A percentile compares a stretch with the other conserved stretches of the same genome.
phyloP scores from a whole-genome alignment of 1,140 invertebrate species.

The Pristionchus pacificus region DNA sequence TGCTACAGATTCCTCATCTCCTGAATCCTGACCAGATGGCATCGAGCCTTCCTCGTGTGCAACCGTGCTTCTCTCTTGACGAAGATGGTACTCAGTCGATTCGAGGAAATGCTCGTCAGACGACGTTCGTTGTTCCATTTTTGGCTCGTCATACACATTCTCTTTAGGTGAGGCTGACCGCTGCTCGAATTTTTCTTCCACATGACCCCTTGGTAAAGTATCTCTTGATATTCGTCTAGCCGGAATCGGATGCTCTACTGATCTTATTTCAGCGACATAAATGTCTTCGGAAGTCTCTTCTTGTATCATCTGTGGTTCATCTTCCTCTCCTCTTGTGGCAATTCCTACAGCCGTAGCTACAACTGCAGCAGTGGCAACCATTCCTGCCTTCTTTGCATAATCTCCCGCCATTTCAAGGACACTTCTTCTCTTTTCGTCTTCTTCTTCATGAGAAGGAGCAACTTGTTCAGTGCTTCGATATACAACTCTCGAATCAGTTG shows the following conservation, averaged over 20 bases:
- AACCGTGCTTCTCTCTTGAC: too few relatives aligned
- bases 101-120: too few relatives aligned
- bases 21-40: too few relatives aligned
- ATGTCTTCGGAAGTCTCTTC: too few relatives aligned
- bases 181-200: neutral
- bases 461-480: conserved; percentile 1
- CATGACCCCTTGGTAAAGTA: too few relatives aligned
- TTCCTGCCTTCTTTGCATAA: conserved; percentile 19
- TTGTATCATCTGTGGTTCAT: neutral
- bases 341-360: neutral
- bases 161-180: conserved; percentile 4
- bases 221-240: too few relatives aligned
- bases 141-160: conserved; percentile 4
- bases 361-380: conserved; percentile 6
- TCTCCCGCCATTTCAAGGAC: conserved; percentile 3
- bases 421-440: neutral
- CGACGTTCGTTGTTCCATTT: too few relatives aligned
- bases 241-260: too few relatives aligned
- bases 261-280: too few relatives aligned
- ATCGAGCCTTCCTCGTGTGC: too few relatives aligned
- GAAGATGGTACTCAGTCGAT: too few relatives aligned
- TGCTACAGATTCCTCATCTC: conserved; percentile 22
- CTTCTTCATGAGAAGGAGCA: conserved; percentile 6
- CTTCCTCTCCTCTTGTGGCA: neutral
- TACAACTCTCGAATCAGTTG: neutral